These are phyloP conservation scores for Chaenogobius annularis DNA, from an alignment of 2,113 vertebrate species.

Conservation along the genomic window DNA sequence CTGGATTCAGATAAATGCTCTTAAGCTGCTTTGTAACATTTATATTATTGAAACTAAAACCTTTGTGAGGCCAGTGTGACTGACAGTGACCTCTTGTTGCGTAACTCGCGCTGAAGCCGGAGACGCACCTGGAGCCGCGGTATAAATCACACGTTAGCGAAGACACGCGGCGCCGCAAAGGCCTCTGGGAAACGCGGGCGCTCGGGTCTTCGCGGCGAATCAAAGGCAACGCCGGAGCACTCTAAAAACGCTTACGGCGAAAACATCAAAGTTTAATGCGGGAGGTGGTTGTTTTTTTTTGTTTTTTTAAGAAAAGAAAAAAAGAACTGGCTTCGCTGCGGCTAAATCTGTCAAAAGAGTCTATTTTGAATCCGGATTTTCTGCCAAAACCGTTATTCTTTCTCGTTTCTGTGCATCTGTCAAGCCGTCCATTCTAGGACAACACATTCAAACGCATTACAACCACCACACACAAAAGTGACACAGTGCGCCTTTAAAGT, in stretches of 20 bases:
- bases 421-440: neutral
- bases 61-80: neutral
- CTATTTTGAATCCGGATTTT: constrained; percentile 13
- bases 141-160: constrained; percentile 24
- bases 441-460: too few species aligned
- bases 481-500: too few species aligned
- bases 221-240: constrained; percentile 40
- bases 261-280: constrained; percentile 39
- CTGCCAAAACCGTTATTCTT: neutral
- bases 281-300: too few species aligned
- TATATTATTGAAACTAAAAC: too few species aligned
- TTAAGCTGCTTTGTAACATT: too few species aligned
- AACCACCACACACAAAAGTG: too few species aligned
- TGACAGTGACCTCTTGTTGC: constrained; percentile 12
- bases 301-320: constrained; percentile 26
- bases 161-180: neutral
- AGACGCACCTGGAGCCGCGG: constrained; percentile 51
- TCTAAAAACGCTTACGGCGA: constrained; percentile 24
- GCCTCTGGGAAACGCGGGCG: constrained; percentile 23
- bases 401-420: neutral
- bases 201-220: constrained; percentile 31
- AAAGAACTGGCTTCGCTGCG: constrained; percentile 25
- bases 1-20: too few species aligned
- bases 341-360: constrained; percentile 32
- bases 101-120: constrained; percentile 16